Evolutionary conservation across 2,888 invertebrate genomes (phyloP).

Genomic region (Yponomeuta malinellus): DNA sequence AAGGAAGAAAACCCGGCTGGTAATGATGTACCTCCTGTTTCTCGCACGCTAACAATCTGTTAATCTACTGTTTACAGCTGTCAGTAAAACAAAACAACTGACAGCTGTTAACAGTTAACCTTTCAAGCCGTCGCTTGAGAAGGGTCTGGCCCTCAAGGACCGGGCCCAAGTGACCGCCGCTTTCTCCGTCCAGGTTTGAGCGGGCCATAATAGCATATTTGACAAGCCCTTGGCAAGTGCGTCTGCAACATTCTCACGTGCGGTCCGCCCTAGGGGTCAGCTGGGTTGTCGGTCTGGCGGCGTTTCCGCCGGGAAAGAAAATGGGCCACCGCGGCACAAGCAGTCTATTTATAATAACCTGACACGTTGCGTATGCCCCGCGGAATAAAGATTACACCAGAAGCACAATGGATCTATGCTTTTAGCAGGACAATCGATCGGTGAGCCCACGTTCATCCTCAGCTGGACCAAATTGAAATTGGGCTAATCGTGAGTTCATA

Average conservation of each 20-base stretch:
- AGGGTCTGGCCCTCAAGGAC: no score
- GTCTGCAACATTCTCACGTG: neutral
- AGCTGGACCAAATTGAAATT: no score
- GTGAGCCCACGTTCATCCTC: neutral
- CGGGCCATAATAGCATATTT: neutral
- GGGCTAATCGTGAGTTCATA: no score
- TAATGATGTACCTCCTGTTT: no score
- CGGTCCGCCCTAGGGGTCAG: neutral
- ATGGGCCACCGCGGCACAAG: neutral
- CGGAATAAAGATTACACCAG: neutral
- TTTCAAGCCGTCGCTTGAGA: no score
- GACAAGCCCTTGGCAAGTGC: neutral
- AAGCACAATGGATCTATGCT: neutral
- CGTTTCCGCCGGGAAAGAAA: neutral
- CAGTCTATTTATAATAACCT: constrained; percentile 3
- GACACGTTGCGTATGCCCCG: neutral
- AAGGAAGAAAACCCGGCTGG: no score
- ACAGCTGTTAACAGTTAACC: no score
- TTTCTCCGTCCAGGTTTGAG: no score
- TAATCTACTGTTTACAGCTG: no score
- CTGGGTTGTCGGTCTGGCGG: neutral
- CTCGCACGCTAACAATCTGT: no score
- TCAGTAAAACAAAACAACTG: no score
- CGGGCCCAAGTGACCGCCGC: no score
- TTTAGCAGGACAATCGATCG: neutral